Conservation (phyloP, 2,797 vertebrate species). For the Tolypeutes matacus region DNA sequence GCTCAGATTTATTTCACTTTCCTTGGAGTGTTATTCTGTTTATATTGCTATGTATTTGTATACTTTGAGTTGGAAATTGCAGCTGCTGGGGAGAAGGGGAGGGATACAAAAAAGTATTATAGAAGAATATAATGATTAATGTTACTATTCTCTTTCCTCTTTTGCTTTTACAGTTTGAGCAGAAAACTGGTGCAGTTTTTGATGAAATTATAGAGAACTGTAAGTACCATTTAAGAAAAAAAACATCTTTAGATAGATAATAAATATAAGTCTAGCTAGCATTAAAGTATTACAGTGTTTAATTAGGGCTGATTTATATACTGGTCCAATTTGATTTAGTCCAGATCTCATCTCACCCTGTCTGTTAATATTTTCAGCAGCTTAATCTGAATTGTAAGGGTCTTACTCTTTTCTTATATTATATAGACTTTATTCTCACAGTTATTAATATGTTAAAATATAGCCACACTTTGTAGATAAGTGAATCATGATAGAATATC, state of each 20-base stretch:
- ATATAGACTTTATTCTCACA: neutral
- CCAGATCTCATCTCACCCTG: neutral
- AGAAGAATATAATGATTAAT: slow-evolving; percentile 80
- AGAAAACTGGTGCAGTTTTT: slow-evolving; percentile 89
- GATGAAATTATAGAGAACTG: slow-evolving; percentile 89
- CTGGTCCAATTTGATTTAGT: slow-evolving; percentile 6
- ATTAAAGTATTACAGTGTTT: neutral
- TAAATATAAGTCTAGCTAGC: slow-evolving; percentile 22
- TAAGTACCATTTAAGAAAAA: slow-evolving; percentile 86
- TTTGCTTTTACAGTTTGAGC: slow-evolving; percentile 88
- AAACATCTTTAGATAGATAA: slow-evolving; percentile 49
- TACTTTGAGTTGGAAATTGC: slow-evolving; percentile 43
- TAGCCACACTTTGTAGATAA: slow-evolving; percentile 14
- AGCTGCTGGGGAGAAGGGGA: neutral
- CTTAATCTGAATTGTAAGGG: slow-evolving; percentile 26
- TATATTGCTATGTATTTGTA: neutral
- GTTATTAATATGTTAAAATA: slow-evolving; percentile 32
- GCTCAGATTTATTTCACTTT: slow-evolving; percentile 45
- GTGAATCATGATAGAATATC: slow-evolving; percentile 21
- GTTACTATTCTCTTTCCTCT: slow-evolving; percentile 56
- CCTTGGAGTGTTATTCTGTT: neutral
- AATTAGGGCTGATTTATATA: slow-evolving; percentile 5
- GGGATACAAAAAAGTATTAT: slow-evolving; percentile 41
- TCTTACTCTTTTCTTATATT: slow-evolving; percentile 33
- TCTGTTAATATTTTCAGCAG: slow-evolving; percentile 9